A percentile compares a stretch with the other conserved stretches of the same genome.
Evolutionary conservation across 2,113 vertebrate genomes (phyloP).

Genomic region (Chaetodon trifascialis): DNA sequence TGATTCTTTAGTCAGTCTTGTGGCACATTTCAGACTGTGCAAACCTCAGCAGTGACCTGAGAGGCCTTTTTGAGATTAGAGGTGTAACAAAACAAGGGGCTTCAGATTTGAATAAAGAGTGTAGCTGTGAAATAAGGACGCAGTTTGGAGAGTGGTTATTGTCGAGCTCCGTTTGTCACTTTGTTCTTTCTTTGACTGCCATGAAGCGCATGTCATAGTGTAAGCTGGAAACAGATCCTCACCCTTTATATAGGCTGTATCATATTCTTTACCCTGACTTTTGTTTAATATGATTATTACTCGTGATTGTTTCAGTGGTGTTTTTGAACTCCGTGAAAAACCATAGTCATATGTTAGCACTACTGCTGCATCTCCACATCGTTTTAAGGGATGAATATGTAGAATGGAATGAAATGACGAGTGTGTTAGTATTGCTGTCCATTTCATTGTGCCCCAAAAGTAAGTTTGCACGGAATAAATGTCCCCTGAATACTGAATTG

Average conservation of each 20-base stretch:
- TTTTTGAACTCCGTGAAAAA: constrained; percentile 49
- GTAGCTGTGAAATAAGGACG: constrained; percentile 14
- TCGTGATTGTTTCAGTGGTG: constrained; percentile 72
- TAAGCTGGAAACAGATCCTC: constrained; percentile 55
- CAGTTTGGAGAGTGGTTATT: constrained; percentile 20
- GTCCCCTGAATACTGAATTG: constrained; percentile 19
- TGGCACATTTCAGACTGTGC: not conserved
- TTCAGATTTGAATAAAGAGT: not conserved
- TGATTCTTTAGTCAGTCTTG: not conserved
- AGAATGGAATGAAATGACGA: constrained; percentile 25
- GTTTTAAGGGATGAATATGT: constrained; percentile 47
- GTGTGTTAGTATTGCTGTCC: constrained; percentile 8
- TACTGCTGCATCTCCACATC: constrained; percentile 47
- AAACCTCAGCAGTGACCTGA: not conserved
- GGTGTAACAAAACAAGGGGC: not conserved
- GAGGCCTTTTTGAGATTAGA: not conserved
- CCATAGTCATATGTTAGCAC: constrained; percentile 35
- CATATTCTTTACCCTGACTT: constrained; percentile 59
- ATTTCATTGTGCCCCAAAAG: constrained; percentile 11
- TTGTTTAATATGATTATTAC: constrained; percentile 65
- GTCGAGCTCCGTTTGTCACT: constrained; percentile 26
- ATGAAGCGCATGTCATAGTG: constrained; percentile 56
- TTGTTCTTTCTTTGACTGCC: constrained; percentile 43
- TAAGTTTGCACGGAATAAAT: constrained; percentile 28
- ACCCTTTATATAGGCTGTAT: constrained; percentile 61